Percentiles rank a stretch among this genome's conserved stretches.
phyloP scores from a whole-genome alignment of 2,113 vertebrate genomes.

The Gobius niger region DNA sequence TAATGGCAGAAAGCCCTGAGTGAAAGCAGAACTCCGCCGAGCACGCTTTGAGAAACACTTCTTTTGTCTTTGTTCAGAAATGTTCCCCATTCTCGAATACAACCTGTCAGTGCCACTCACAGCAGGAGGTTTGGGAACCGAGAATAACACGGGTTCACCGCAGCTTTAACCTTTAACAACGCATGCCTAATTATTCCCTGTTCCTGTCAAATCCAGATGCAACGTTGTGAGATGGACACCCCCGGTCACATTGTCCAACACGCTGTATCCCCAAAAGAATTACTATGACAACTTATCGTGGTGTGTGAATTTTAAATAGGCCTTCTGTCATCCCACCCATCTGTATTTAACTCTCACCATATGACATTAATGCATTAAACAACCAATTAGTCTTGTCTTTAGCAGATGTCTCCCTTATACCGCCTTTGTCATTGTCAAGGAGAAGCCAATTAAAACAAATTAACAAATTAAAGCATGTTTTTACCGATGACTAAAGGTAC shows the following conservation, averaged over 20 bases:
- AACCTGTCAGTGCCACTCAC: not conserved
- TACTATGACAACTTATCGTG: not conserved
- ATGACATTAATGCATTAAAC: not conserved
- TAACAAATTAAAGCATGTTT: not conserved
- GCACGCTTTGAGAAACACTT: too few relatives aligned
- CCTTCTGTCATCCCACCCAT: not conserved
- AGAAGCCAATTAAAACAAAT: not conserved
- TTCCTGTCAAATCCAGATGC: not conserved
- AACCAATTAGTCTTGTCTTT: conserved; percentile 3
- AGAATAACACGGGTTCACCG: not conserved
- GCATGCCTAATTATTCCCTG: not conserved
- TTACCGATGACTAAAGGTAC: too few relatives aligned
- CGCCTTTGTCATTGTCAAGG: not conserved
- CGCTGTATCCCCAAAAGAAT: not conserved
- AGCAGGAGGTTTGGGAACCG: not conserved
- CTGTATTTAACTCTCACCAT: not conserved
- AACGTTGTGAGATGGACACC: not conserved
- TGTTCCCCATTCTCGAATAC: not conserved
- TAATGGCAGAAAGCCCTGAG: too few relatives aligned
- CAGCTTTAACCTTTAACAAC: not conserved
- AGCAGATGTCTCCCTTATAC: not conserved
- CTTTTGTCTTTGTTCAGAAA: too few relatives aligned
- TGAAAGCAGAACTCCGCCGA: too few relatives aligned
- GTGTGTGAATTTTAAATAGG: conserved; percentile 1
- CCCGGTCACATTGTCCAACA: not conserved